Conservation (phyloP, 2,113 vertebrate species). For the Xiphophorus hellerii region DNA sequence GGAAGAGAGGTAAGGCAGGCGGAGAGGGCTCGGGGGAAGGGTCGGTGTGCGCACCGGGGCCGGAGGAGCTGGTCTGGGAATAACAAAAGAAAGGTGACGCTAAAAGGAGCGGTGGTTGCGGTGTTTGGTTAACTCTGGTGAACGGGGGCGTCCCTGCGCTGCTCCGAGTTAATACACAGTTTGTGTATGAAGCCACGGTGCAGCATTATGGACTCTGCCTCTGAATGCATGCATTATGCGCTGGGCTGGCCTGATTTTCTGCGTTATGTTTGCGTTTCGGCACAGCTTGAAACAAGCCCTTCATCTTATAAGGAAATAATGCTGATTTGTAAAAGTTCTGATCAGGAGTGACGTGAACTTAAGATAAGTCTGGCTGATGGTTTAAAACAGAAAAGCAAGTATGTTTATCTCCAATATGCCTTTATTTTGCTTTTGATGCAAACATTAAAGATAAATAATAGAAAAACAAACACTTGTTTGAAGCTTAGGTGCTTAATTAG, state of each 20-base stretch:
- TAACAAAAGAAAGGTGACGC: constrained; percentile 14
- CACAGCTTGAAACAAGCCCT: background rate
- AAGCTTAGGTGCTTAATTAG: too few relatives aligned
- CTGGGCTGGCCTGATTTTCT: background rate
- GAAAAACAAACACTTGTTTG: too few relatives aligned
- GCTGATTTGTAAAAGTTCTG: background rate
- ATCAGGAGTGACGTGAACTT: background rate
- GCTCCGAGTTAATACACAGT: too few relatives aligned
- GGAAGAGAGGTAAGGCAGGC: constrained; percentile 77
- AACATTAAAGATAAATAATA: too few relatives aligned
- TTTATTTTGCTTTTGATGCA: too few relatives aligned
- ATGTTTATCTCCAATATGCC: too few relatives aligned
- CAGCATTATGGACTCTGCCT: background rate
- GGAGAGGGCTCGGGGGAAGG: background rate
- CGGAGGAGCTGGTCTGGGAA: constrained; percentile 9
- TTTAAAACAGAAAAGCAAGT: too few relatives aligned
- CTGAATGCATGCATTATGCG: background rate
- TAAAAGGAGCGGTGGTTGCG: background rate
- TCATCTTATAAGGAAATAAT: background rate
- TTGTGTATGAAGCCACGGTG: background rate
- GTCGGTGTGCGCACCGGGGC: constrained; percentile 16
- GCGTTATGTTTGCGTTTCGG: background rate
- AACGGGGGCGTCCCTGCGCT: constrained; percentile 27
- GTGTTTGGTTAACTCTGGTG: constrained; percentile 32
- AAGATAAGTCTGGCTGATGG: too few relatives aligned